Evolutionary conservation across 2,888 invertebrate genomes (phyloP).

Genomic region (Nycteola revayana): DNA sequence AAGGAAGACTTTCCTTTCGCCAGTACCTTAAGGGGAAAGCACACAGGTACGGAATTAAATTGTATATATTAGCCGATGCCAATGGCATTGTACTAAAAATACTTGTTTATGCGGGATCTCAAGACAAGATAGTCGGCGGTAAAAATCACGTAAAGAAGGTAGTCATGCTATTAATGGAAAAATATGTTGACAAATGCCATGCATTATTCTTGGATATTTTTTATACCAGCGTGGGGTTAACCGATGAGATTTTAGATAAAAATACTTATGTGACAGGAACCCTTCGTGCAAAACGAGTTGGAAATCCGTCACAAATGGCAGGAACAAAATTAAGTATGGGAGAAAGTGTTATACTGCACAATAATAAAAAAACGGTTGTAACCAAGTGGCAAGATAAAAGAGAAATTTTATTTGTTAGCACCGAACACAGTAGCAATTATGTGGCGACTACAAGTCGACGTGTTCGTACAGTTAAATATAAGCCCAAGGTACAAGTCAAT

Average conservation of each 20-base stretch:
- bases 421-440: constrained; percentile 9
- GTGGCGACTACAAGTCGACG: constrained; percentile 9
- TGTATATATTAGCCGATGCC: constrained; percentile 29
- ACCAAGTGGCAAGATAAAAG: constrained; percentile 27
- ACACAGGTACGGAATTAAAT: constrained; percentile 36
- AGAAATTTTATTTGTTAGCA: constrained; percentile 33
- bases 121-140: constrained; percentile 26
- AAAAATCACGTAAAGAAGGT: constrained; percentile 32
- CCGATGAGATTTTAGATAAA: constrained; percentile 23
- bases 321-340: constrained; percentile 18
- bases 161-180: constrained; percentile 24
- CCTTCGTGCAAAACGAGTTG: constrained; percentile 21
- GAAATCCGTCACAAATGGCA: constrained; percentile 11
- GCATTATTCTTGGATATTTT: constrained; percentile 27
- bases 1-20: constrained; percentile 29
- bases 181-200: constrained; percentile 23
- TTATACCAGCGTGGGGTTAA: constrained; percentile 25
- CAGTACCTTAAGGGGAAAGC: constrained; percentile 33
- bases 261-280: constrained; percentile 28
- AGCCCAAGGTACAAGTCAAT: not conserved
- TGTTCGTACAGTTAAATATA: constrained; percentile 9
- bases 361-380: constrained; percentile 18
- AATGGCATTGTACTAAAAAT: constrained; percentile 32
- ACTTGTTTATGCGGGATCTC: constrained; percentile 35
- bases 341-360: constrained; percentile 20